Evolutionary conservation across 2,113 vertebrate species (phyloP).

Genomic region (Falco punctatus): DNA sequence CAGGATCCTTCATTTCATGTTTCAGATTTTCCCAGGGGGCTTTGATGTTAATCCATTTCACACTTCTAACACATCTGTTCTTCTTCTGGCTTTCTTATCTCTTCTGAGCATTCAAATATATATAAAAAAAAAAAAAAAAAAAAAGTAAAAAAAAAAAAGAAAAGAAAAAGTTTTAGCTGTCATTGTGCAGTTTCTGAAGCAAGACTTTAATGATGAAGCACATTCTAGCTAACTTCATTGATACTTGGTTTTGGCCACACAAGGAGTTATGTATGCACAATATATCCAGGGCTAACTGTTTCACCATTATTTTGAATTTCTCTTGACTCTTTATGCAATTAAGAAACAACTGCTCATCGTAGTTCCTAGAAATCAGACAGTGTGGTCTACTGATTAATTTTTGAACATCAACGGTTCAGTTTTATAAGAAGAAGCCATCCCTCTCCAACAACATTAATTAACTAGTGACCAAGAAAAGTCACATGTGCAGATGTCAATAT

Average conservation of each 20-base stretch:
- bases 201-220: slow-evolving; percentile 68
- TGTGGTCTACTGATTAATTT: background rate
- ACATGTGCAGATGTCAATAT: background rate
- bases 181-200: slow-evolving; percentile 69
- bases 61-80: slow-evolving; percentile 81
- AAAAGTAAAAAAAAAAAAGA: background rate
- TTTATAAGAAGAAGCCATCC: background rate
- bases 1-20: slow-evolving; percentile 81
- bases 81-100: slow-evolving; percentile 79
- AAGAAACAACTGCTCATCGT: background rate
- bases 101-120: slow-evolving; percentile 75
- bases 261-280: background rate
- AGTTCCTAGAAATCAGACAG: background rate
- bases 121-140: slow-evolving; percentile 1
- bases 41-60: slow-evolving; percentile 85
- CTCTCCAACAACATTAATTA: background rate
- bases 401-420: background rate
- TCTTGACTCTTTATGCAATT: background rate
- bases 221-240: slow-evolving; percentile 44
- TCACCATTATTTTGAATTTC: background rate
- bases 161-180: slow-evolving; percentile 54
- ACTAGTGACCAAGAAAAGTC: background rate
- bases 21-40: slow-evolving; percentile 78
- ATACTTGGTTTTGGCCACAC: slow-evolving; percentile 39
- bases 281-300: background rate